A percentile compares a stretch with the other conserved stretches of the same genome.
These are phyloP conservation scores for Callaeas wilsoni DNA, from an alignment of 2,113 vertebrate species.

Conservation along the genomic window DNA sequence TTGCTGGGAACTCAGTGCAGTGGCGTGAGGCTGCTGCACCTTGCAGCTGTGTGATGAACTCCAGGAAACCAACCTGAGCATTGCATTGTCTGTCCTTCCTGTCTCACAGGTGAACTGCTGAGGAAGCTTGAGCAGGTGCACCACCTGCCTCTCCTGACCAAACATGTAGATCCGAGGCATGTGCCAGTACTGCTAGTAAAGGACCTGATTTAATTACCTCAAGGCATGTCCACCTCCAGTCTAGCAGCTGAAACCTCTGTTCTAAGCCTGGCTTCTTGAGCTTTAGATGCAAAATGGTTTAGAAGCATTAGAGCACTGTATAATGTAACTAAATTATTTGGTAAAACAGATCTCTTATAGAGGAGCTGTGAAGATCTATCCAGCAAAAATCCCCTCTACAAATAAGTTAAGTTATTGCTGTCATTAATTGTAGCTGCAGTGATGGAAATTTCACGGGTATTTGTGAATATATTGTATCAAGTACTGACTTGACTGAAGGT, in stretches of 20 bases:
- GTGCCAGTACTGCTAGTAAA: background rate
- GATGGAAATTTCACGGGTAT: fast-evolving
- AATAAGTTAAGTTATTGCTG: background rate
- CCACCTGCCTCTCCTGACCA: background rate
- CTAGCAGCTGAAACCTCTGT: background rate
- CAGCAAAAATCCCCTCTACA: fast-evolving
- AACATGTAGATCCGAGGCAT: fast-evolving
- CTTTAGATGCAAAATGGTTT: background rate
- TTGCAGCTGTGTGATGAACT: fast-evolving
- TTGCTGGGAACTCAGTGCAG: background rate
- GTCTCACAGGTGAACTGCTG: background rate
- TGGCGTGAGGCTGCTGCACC: background rate
- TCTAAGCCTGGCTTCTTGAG: background rate
- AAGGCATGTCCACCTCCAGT: background rate
- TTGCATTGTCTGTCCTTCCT: background rate
- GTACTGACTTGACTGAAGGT: background rate
- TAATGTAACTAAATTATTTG: fast-evolving
- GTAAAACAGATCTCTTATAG: fast-evolving
- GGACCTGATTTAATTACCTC: background rate
- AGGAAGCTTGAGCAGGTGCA: background rate
- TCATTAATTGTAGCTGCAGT: background rate
- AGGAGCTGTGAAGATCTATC: background rate
- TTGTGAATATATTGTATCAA: too few species aligned
- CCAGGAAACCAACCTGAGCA: too few species aligned
- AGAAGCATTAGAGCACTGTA: fast-evolving